Base-by-base conservation (phyloP, 35 echinoderm and acorn worm species). In the Holothuria glaberrima region DNA sequence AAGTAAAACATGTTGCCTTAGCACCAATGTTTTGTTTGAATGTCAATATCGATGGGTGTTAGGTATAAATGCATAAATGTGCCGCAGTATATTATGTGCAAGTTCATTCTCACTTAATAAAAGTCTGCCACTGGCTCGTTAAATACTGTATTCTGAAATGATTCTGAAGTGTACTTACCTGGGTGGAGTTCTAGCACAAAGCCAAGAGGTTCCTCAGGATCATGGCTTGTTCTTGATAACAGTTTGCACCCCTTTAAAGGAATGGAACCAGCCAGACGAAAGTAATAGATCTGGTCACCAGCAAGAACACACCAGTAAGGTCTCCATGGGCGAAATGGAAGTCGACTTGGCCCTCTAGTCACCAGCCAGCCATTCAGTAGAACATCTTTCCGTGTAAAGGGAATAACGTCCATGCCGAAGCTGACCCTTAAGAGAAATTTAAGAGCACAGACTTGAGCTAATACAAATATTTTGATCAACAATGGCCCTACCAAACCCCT, bases 301-400 rank as follows among this genome's bases (percentile, higher is more conserved):
- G 95, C 92, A 6, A 97, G 63, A 6, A 97, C 92, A 65, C 82
- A 97, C 95, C 95, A 97, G 77, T 75, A 94, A 28, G 83, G 88
- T n/a, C 90, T 89, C 95, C 95, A 97, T 25, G 78, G 89, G 10
- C 89, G 82, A 45, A 90, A 93, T 6, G 88, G 90, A 60, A 90
- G 35, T 28, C 89, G 46, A 52, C 90, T 88, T 6, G 90, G 90
- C 10, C 81, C 68, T 28, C 88, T 52, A 58, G 88, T 90, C 25
- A 90, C 88, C 32, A 94, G 70, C 92, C 92, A 94, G n/a, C 92
- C 92, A 57, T 75, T 90, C 27, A 69, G 75, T 16, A 90, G 78
- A 50, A 89, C 88, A 33, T 94, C 92, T 73, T 68, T 84, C 6
- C 83, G 45, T 38, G 52, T 87, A 54, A 92, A 92, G 6, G 90